Evolutionary conservation across 2,888 invertebrate species (phyloP).

Genomic region (Eilema sororculum): DNA sequence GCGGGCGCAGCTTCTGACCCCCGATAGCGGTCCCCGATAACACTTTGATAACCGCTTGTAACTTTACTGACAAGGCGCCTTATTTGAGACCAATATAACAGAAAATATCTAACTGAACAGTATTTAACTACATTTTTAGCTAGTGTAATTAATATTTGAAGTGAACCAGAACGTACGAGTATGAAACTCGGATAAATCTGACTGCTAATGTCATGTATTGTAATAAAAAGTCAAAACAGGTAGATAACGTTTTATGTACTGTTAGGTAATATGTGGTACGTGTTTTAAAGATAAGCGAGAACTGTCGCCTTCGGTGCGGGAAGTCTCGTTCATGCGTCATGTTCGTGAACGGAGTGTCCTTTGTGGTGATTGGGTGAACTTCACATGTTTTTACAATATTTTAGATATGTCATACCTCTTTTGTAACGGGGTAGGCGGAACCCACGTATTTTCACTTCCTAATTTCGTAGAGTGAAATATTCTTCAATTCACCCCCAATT

Average conservation of each 20-base stretch:
- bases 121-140: constrained; percentile 27
- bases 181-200: constrained; percentile 7
- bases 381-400: background rate
- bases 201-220: background rate
- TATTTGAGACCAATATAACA: constrained; percentile 43
- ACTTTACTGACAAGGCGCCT: constrained; percentile 53
- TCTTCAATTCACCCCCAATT: too few relatives aligned
- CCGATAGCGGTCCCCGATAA: constrained; percentile 64
- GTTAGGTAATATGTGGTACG: too few relatives aligned
- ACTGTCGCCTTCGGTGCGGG: background rate
- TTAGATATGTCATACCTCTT: background rate
- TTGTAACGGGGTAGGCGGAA: too few relatives aligned
- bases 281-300: constrained; percentile 2
- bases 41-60: constrained; percentile 55
- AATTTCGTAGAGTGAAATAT: too few relatives aligned
- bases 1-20: constrained; percentile 75
- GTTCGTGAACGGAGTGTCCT: background rate
- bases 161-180: constrained; percentile 21
- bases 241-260: background rate
- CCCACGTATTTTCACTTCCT: too few relatives aligned
- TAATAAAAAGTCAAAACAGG: background rate
- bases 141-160: constrained; percentile 35
- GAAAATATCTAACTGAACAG: constrained; percentile 17
- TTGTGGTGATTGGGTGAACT: background rate
- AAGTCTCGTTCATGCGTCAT: background rate